These are phyloP conservation scores for Gulo gulo DNA, from an alignment of 2,113 vertebrate species.

Conservation along the genomic window DNA sequence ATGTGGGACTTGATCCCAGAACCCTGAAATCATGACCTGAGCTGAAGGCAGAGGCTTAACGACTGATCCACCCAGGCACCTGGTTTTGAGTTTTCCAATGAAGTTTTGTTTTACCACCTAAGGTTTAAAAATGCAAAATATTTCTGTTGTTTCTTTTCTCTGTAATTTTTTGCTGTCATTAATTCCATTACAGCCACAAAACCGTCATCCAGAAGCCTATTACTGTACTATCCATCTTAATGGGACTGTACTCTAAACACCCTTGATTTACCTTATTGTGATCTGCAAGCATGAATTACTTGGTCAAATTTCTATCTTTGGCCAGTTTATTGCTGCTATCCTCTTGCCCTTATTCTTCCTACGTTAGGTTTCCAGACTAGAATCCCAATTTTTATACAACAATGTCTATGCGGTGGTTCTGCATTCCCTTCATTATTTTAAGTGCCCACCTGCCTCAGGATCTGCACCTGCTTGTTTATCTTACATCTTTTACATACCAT, in stretches of 20 bases:
- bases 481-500: background rate
- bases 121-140: background rate
- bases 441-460: background rate
- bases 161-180: background rate
- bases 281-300: background rate
- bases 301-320: background rate
- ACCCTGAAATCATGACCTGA: too few species aligned
- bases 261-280: background rate
- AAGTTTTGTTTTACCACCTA: conserved; percentile 1
- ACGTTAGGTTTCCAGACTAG: background rate
- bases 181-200: background rate
- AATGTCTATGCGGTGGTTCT: background rate
- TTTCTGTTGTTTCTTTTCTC: background rate
- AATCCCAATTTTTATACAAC: background rate
- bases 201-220: background rate
- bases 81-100: background rate
- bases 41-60: too few species aligned
- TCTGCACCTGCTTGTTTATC: background rate
- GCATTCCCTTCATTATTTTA: background rate
- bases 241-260: background rate
- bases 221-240: background rate
- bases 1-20: accelerated
- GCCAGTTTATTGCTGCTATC: background rate
- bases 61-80: too few species aligned
- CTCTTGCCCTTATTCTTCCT: background rate